A percentile compares a stretch with the other conserved stretches of the same genome.
Conservation (phyloP, 2,797 vertebrate genomes). For the Sylvilagus floridanus region DNA sequence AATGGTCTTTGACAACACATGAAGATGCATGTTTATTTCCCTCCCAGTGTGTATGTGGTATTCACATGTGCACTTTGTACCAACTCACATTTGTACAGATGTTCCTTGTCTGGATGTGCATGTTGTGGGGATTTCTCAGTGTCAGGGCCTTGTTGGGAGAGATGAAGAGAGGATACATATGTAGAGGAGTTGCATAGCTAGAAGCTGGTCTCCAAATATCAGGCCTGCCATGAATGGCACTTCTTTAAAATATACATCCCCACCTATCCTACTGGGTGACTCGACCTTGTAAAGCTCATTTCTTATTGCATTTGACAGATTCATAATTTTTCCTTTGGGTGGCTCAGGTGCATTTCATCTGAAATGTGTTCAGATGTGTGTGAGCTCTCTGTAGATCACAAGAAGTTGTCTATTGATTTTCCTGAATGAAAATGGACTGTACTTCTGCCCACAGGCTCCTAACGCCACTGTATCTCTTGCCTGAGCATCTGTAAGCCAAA, state of each 20-base stretch:
- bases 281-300: conserved; percentile 82
- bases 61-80: background rate
- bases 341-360: conserved; percentile 83
- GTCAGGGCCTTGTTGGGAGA: background rate
- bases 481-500: conserved; percentile 79
- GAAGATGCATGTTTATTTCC: conserved; percentile 24
- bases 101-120: background rate
- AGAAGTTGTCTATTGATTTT: conserved; percentile 90
- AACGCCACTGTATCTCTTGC: conserved; percentile 83
- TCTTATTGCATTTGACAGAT: conserved; percentile 83
- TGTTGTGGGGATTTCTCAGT: conserved; percentile 52
- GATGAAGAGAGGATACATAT: conserved; percentile 11
- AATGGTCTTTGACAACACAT: conserved; percentile 43
- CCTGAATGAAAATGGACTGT: conserved; percentile 85
- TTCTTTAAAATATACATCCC: conserved; percentile 79
- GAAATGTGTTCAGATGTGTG: conserved; percentile 87
- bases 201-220: conserved; percentile 61
- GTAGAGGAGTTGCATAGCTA: background rate
- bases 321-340: conserved; percentile 84
- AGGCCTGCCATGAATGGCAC: conserved; percentile 9
- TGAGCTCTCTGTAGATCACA: conserved; percentile 85
- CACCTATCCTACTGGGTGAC: conserved; percentile 78
- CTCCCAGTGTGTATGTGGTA: conserved; percentile 49
- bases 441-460: conserved; percentile 80
- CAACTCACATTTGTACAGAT: background rate